phyloP scores from a whole-genome alignment of 2,888 invertebrate species.

The Metalampra italica region DNA sequence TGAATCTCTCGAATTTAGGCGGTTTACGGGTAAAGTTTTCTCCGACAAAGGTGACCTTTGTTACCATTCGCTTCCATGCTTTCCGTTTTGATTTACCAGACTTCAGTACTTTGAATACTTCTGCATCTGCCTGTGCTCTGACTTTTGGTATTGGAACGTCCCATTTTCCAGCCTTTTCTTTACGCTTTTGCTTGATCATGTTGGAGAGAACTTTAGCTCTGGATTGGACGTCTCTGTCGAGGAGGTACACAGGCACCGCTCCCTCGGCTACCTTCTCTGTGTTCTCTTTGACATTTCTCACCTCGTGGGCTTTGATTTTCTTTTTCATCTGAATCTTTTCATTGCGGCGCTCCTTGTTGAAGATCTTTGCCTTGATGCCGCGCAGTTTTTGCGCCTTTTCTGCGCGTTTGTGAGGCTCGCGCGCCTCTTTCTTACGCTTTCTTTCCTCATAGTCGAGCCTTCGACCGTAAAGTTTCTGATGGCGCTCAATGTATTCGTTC shows the following conservation, averaged over 20 bases:
- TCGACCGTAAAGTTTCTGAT: slow-evolving; percentile 96
- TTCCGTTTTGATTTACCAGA: slow-evolving; percentile 96
- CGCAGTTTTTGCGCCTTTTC: slow-evolving; percentile 94
- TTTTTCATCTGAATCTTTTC: slow-evolving; percentile 99
- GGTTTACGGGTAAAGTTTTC: slow-evolving; percentile 99
- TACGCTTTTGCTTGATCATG: slow-evolving; percentile 99
- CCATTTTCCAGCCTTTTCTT: slow-evolving; percentile 99
- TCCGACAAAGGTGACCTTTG: slow-evolving; percentile 98
- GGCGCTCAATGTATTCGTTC: slow-evolving; percentile 99
- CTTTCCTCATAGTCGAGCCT: slow-evolving; percentile 98
- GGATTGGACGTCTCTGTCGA: slow-evolving; percentile 97
- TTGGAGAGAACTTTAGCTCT: slow-evolving; percentile 97
- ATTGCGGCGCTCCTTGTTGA: slow-evolving; percentile 96
- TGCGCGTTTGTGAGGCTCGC: slow-evolving; percentile 94
- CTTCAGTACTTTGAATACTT: slow-evolving; percentile 95
- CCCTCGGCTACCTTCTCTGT: slow-evolving; percentile 92
- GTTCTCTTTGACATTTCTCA: slow-evolving; percentile 92
- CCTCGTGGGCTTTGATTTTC: slow-evolving; percentile 98
- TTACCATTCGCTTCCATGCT: slow-evolving; percentile 99
- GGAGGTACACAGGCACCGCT: slow-evolving; percentile 96
- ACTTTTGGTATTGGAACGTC: slow-evolving; percentile 99
- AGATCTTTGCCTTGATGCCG: slow-evolving; percentile 98
- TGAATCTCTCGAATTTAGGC: slow-evolving; percentile 99
- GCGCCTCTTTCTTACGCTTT: slow-evolving; percentile 96
- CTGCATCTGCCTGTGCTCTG: slow-evolving; percentile 95